phyloP scores from a whole-genome alignment of 2,797 vertebrate species.

The Chrosomus eos region DNA sequence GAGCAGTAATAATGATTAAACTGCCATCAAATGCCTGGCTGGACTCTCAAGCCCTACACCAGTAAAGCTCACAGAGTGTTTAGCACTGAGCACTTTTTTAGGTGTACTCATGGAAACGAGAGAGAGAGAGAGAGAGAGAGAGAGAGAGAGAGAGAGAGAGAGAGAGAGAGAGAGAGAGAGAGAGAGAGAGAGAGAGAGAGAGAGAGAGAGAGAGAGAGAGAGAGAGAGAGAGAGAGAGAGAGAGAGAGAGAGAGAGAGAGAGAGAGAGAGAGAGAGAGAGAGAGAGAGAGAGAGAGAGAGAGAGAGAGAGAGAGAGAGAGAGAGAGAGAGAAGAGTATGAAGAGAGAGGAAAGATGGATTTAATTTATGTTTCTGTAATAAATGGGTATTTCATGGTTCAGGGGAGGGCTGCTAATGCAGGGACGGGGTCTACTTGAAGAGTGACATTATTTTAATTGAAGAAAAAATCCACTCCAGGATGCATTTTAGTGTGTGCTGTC shows the following conservation, averaged over 20 bases:
- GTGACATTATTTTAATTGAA: slow-evolving; percentile 58
- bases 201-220: neutral
- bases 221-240: neutral
- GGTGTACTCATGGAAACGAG: slow-evolving; percentile 22
- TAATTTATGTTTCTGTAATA: slow-evolving; percentile 48
- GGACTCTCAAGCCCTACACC: slow-evolving; percentile 62
- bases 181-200: neutral
- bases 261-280: neutral
- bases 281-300: neutral
- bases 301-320: neutral
- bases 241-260: neutral
- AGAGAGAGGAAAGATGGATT: slow-evolving; percentile 7
- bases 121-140: neutral
- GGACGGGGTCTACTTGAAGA: slow-evolving; percentile 36
- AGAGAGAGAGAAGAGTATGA: neutral
- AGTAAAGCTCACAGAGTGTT: slow-evolving; percentile 48
- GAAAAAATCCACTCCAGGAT: slow-evolving; percentile 48
- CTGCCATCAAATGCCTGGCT: slow-evolving; percentile 69
- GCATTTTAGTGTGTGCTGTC: slow-evolving; percentile 39
- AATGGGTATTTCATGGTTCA: slow-evolving; percentile 57
- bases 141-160: slow-evolving; percentile 14
- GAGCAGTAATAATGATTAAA: slow-evolving; percentile 70
- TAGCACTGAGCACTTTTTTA: slow-evolving; percentile 29
- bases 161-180: neutral
- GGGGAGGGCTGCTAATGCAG: slow-evolving; percentile 46